Evolutionary conservation across 2,888 invertebrate genomes (phyloP).

Genomic region (Coleophora deauratella): DNA sequence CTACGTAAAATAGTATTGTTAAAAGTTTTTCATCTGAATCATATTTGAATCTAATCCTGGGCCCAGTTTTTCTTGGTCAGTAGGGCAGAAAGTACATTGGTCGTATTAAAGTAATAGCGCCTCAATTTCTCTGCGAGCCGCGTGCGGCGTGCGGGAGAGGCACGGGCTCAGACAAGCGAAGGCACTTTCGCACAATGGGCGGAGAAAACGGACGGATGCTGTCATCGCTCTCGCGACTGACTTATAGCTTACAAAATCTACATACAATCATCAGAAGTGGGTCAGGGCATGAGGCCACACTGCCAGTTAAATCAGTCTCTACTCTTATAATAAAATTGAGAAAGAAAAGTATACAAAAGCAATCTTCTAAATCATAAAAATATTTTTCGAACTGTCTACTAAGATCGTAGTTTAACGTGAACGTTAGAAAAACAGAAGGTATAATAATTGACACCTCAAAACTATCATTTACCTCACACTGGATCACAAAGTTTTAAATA

Average conservation of each 20-base stretch:
- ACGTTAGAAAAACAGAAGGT: too few species aligned
- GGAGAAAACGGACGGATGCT: constrained; percentile 64
- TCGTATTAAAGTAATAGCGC: constrained; percentile 51
- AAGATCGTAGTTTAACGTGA: too few species aligned
- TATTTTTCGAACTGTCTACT: too few species aligned
- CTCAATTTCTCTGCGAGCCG: constrained; percentile 54
- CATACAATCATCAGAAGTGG: constrained; percentile 69
- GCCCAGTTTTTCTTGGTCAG: constrained; percentile 46
- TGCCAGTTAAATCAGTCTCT: constrained; percentile 31
- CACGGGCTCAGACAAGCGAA: constrained; percentile 21
- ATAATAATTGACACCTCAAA: too few species aligned
- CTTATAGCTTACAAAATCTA: constrained; percentile 69
- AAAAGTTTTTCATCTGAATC: constrained; percentile 1
- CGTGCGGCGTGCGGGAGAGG: constrained; percentile 30
- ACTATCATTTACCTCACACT: too few species aligned
- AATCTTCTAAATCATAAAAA: too few species aligned
- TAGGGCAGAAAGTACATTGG: constrained; percentile 51
- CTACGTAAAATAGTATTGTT: too few species aligned
- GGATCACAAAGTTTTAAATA: too few species aligned
- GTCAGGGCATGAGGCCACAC: constrained; percentile 65
- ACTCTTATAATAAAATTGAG: too few species aligned
- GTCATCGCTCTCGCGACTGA: constrained; percentile 56
- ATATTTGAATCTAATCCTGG: constrained; percentile 16
- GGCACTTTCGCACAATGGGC: constrained; percentile 39
- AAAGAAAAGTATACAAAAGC: too few species aligned